Percentiles rank a stretch among this genome's conserved stretches.
Conservation (phyloP, 2,888 invertebrate genomes). For the Agriopis aurantiaria region DNA sequence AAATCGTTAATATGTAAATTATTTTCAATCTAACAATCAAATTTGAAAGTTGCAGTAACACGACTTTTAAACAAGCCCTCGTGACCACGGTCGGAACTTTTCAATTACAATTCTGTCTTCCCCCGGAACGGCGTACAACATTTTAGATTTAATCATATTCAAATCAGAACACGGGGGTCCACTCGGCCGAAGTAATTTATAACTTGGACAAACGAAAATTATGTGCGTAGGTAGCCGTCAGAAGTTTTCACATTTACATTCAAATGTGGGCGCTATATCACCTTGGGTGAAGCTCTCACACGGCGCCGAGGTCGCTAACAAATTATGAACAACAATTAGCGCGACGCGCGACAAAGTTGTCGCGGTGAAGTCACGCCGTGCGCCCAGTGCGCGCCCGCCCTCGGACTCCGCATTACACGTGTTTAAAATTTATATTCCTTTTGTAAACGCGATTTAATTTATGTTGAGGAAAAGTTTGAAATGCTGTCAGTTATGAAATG, state of each 20-base stretch:
- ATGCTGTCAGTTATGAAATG: constrained; percentile 32
- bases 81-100: constrained; percentile 44
- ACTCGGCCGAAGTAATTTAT: constrained; percentile 64
- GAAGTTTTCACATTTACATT: constrained; percentile 80
- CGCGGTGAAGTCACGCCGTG: constrained; percentile 50
- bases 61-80: constrained; percentile 27
- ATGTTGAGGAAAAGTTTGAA: constrained; percentile 34
- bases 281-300: constrained; percentile 52
- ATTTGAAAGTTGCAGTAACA: constrained; percentile 16
- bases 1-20: constrained; percentile 20
- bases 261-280: constrained; percentile 80
- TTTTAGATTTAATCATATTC: constrained; percentile 71
- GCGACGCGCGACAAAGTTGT: constrained; percentile 59
- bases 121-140: constrained; percentile 53
- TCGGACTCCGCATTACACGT: constrained; percentile 48
- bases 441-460: constrained; percentile 50
- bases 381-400: constrained; percentile 27
- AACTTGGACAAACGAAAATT: constrained; percentile 76
- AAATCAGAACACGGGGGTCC: constrained; percentile 65
- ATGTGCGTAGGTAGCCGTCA: constrained; percentile 75
- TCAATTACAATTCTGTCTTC: constrained; percentile 49
- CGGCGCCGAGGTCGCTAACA: constrained; percentile 60
- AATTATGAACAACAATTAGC: constrained; percentile 80
- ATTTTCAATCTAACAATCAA: constrained; percentile 8
- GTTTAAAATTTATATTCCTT: constrained; percentile 52